Base-by-base conservation (phyloP, 92 coral and sea anemone genomes). In the Montipora capitata region DNA sequence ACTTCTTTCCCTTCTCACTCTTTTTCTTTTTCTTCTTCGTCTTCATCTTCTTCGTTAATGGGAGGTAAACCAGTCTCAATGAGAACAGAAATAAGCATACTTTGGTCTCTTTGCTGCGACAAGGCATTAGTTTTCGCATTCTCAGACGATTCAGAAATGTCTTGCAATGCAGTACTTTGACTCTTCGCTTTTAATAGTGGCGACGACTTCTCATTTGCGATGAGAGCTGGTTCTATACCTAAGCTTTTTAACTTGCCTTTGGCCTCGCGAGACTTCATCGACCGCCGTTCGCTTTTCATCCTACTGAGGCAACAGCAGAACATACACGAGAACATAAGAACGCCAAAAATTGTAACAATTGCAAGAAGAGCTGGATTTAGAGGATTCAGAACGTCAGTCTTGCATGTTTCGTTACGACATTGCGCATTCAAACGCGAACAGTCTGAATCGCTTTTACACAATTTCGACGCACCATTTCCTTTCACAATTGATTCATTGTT, bases 221-320 rank as follows among this genome's bases (percentile, higher is more conserved):
- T 45, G 65, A 66, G 41, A n/a, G 17, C 3, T 27, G 42, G 61
- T n/a, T 59, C 81, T 14, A 76, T 56, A 10, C 61, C 79, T 35
- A 69, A 43, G 68, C 57, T 82, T 59, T 72, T 72, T 83, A 83
- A 63, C 41, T 83, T 83, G 17, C 78, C 62, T 18, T 83, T 83
- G 13, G 83, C 83, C 43, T 61, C 76, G 39, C 89, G 74, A 18
- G 76, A 61, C 65, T 85, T 64, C 69, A 77, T 68, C 11, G 89
- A 85, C 27, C 44, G 51, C 51, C 89, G 78, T 75, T 85, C 89
- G 52, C 89, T 85, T 27, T 85, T 85, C 89, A 85, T 85, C 45
- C 67, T 18, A 52, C 82, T 85, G 41, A 85, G 39, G 63, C 89
- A 85, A 76, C 89, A 85, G 67, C 82, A 85, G 45, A 85, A 85